Percentiles rank a stretch among this genome's conserved stretches.
Evolutionary conservation across 2,797 vertebrate species (phyloP).

Genomic region (Sebastes vulpes): DNA sequence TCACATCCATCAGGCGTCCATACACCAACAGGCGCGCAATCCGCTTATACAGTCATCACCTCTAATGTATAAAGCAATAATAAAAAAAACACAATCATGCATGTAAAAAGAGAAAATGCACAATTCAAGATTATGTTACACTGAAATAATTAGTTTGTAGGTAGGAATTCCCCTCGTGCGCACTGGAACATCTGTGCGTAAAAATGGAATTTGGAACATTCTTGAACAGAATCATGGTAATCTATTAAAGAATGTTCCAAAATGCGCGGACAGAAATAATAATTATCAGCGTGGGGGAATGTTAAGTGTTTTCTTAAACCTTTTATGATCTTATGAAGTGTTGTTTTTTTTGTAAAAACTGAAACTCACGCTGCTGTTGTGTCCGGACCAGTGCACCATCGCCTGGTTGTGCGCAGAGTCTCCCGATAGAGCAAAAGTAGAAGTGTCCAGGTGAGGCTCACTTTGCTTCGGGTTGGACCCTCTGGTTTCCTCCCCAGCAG

Average conservation of each 20-base stretch:
- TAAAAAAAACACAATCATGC: not conserved
- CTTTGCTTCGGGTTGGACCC: slow-evolving; percentile 78
- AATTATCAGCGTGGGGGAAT: not conserved
- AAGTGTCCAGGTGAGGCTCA: slow-evolving; percentile 89
- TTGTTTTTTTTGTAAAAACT: slow-evolving; percentile 10
- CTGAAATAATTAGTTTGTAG: not conserved
- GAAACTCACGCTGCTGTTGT: slow-evolving; percentile 96
- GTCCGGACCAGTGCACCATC: slow-evolving; percentile 97
- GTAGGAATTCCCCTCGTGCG: not conserved
- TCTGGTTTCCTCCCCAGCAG: slow-evolving; percentile 82
- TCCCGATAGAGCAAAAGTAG: slow-evolving; percentile 92
- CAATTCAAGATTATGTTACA: not conserved
- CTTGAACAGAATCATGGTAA: not conserved
- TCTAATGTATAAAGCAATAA: not conserved
- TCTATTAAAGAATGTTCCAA: not conserved
- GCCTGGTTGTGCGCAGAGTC: slow-evolving; percentile 97
- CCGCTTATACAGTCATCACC: slow-evolving; percentile 3
- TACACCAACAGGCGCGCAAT: slow-evolving; percentile 26
- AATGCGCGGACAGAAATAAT: not conserved
- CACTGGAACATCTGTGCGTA: slow-evolving; percentile 64
- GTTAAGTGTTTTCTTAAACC: not conserved
- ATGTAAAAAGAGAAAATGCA: not conserved
- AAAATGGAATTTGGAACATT: slow-evolving; percentile 29
- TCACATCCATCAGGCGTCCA: slow-evolving; percentile 6
- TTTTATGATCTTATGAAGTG: not conserved